phyloP scores from a whole-genome alignment of 2,113 vertebrate genomes.

The Panthera tigris region DNA sequence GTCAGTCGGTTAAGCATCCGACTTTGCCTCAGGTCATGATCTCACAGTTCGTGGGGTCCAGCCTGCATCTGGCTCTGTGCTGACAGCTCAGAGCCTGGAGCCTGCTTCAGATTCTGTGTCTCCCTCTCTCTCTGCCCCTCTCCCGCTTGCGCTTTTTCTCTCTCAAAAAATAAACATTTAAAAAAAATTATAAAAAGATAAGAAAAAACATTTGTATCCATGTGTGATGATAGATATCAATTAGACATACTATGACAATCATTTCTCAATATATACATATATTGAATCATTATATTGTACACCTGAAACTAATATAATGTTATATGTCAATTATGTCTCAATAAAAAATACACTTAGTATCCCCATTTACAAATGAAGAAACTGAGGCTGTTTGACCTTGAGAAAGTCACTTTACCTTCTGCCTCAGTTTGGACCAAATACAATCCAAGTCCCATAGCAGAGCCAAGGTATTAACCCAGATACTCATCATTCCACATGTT shows the following conservation, averaged over 20 bases:
- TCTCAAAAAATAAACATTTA: too few relatives aligned
- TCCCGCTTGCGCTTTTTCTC: too few relatives aligned
- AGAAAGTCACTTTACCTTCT: neutral
- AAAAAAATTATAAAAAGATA: too few relatives aligned
- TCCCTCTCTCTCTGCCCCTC: too few relatives aligned
- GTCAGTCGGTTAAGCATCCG: too few relatives aligned
- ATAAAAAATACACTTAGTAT: neutral
- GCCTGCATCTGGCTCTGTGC: too few relatives aligned
- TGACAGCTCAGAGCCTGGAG: too few relatives aligned
- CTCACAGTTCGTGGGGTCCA: too few relatives aligned
- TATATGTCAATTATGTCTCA: neutral
- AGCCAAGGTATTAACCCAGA: neutral
- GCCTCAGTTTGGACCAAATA: neutral
- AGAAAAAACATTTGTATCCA: neutral
- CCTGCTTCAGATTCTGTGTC: too few relatives aligned
- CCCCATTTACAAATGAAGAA: neutral
- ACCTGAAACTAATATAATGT: neutral
- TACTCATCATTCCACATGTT: neutral
- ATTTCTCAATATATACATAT: neutral
- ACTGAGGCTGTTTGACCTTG: neutral
- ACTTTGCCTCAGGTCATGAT: too few relatives aligned
- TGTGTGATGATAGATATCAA: neutral
- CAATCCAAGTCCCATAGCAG: neutral
- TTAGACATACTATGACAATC: neutral
- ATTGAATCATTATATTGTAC: neutral